Conservation (phyloP, 2,113 vertebrate genomes). For the Ageneiosus marmoratus region DNA sequence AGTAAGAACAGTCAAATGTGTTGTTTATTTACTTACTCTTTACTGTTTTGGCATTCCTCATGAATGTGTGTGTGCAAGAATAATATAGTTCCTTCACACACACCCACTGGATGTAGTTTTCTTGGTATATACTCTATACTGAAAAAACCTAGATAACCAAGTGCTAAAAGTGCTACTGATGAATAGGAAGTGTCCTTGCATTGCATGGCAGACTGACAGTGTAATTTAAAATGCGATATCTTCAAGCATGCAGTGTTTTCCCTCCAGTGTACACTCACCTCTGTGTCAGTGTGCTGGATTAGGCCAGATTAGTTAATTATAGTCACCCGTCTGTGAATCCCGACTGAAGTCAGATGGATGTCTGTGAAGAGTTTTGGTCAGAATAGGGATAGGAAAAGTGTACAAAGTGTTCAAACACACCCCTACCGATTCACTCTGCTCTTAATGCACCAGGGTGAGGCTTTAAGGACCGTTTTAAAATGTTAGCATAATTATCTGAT, state of each 20-base stretch:
- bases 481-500: neutral
- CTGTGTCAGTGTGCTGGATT: constrained; percentile 67
- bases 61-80: neutral
- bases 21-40: neutral
- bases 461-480: neutral
- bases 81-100: constrained; percentile 1
- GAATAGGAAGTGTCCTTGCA: neutral
- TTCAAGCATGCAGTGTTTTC: constrained; percentile 1
- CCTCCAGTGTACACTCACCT: neutral
- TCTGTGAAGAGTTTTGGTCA: constrained; percentile 59
- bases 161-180: neutral
- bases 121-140: neutral
- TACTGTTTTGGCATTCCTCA: neutral
- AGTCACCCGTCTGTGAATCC: constrained; percentile 73
- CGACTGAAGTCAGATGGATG: constrained; percentile 72
- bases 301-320: constrained; percentile 79
- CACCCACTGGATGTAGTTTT: neutral
- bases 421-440: neutral
- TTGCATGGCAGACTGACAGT: neutral
- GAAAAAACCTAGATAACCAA: too few relatives aligned
- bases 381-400: constrained; percentile 32
- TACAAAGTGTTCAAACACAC: constrained; percentile 54
- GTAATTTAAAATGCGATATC: neutral
- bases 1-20: neutral
- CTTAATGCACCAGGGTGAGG: neutral